Evolutionary conservation across 2,888 invertebrate genomes (phyloP).

Genomic region (Polydrusus cervinus): DNA sequence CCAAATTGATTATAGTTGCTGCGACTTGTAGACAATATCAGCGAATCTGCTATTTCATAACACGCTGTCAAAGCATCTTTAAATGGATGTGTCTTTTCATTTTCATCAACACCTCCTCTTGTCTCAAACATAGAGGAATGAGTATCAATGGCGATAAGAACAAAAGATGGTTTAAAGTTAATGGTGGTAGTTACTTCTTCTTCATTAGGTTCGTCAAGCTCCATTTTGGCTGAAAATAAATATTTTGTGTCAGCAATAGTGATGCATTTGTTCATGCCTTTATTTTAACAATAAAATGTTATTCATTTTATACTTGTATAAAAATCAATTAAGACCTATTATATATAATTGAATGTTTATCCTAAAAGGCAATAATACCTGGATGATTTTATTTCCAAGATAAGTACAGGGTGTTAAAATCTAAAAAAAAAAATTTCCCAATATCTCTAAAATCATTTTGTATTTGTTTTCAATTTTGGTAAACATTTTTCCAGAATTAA

Average conservation of each 20-base stretch:
- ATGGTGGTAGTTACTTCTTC: slow-evolving; percentile 47
- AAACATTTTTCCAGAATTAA: too few relatives aligned
- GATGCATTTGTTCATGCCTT: too few relatives aligned
- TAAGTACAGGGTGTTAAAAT: too few relatives aligned
- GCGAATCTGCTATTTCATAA: slow-evolving; percentile 60
- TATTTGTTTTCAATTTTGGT: too few relatives aligned
- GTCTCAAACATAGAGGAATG: slow-evolving; percentile 62
- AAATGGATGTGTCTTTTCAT: slow-evolving; percentile 57
- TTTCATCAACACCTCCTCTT: slow-evolving; percentile 53
- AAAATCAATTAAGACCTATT: too few relatives aligned
- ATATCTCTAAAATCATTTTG: too few relatives aligned
- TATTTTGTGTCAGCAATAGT: not conserved
- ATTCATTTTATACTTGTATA: too few relatives aligned
- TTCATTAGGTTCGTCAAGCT: slow-evolving; percentile 15
- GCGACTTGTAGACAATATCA: slow-evolving; percentile 59
- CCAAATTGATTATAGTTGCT: slow-evolving; percentile 62
- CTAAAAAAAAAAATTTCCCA: too few relatives aligned
- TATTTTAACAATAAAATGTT: too few relatives aligned
- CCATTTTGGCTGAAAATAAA: slow-evolving; percentile 16
- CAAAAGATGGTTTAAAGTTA: slow-evolving; percentile 61
- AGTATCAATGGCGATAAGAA: slow-evolving; percentile 64
- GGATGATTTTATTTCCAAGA: too few relatives aligned
- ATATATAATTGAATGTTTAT: too few relatives aligned
- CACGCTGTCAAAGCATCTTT: slow-evolving; percentile 61
- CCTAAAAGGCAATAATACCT: too few relatives aligned